phyloP scores from a whole-genome alignment of 2,888 invertebrate genomes.

The Apomyelois bistriatella region DNA sequence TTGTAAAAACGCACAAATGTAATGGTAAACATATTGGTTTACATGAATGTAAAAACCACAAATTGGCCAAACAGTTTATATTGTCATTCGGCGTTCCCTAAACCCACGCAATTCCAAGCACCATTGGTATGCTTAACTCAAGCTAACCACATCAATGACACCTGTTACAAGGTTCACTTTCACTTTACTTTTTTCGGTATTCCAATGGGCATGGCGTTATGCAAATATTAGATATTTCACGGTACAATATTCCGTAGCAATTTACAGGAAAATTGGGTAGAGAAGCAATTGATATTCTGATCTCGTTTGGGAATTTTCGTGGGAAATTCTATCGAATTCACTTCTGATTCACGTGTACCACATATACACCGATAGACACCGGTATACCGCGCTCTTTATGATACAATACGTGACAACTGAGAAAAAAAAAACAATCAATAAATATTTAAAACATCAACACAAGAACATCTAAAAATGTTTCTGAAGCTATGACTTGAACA shows the following conservation, averaged over 20 bases:
- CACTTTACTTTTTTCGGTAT: conserved; percentile 57
- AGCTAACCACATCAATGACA: conserved; percentile 57
- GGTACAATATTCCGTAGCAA: conserved; percentile 66
- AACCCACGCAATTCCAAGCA: conserved; percentile 17
- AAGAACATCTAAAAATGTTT: too few species aligned
- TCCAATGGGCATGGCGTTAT: conserved; percentile 47
- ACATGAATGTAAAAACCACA: background rate
- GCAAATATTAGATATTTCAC: conserved; percentile 64
- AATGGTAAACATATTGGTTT: too few species aligned
- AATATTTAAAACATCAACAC: too few species aligned
- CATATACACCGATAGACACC: too few species aligned
- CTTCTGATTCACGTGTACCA: conserved; percentile 44
- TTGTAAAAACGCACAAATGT: too few species aligned
- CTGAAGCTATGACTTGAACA: too few species aligned
- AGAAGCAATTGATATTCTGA: conserved; percentile 71
- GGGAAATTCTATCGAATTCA: conserved; percentile 53
- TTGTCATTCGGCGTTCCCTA: background rate
- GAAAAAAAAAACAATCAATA: background rate
- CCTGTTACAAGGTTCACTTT: conserved; percentile 62
- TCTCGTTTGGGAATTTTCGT: conserved; percentile 67
- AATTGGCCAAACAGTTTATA: background rate
- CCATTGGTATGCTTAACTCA: conserved; percentile 28
- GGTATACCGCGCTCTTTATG: background rate
- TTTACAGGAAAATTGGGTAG: conserved; percentile 70
- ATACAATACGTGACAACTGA: background rate